Conservation (phyloP, 2,797 vertebrate species). For the Nasua narica region DNA sequence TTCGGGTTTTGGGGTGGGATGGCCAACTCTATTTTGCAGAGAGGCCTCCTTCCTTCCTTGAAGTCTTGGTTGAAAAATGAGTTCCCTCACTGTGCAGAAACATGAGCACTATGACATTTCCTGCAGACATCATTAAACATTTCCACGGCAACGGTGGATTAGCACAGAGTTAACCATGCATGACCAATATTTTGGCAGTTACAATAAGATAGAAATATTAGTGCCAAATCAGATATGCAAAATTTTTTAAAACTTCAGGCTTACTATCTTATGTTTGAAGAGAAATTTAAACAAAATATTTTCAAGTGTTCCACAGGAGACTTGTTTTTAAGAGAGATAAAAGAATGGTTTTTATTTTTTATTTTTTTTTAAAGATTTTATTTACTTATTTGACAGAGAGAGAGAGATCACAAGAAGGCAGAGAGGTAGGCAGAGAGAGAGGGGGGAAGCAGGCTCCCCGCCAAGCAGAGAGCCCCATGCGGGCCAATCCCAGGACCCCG, state of each 20-base stretch:
- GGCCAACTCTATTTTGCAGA: background rate
- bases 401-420: no score
- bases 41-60: background rate
- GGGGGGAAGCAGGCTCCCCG: no score
- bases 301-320: background rate
- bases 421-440: no score
- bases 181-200: background rate
- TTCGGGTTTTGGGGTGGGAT: background rate
- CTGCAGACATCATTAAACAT: conserved; percentile 7
- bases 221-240: background rate
- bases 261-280: background rate
- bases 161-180: background rate
- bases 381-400: no score
- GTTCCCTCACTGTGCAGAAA: background rate
- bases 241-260: background rate
- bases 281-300: conserved; percentile 11
- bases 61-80: background rate
- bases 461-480: no score
- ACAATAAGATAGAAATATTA: background rate
- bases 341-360: conserved; percentile 3
- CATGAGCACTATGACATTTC: background rate
- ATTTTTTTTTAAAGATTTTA: no score
- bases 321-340: background rate
- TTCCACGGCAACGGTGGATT: background rate
- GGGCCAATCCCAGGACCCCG: no score